Evolutionary conservation across 2,113 vertebrate genomes (phyloP), one percentile per base, ranked within the genome.

Genomic region (Nerophis lumbriciformis): DNA sequence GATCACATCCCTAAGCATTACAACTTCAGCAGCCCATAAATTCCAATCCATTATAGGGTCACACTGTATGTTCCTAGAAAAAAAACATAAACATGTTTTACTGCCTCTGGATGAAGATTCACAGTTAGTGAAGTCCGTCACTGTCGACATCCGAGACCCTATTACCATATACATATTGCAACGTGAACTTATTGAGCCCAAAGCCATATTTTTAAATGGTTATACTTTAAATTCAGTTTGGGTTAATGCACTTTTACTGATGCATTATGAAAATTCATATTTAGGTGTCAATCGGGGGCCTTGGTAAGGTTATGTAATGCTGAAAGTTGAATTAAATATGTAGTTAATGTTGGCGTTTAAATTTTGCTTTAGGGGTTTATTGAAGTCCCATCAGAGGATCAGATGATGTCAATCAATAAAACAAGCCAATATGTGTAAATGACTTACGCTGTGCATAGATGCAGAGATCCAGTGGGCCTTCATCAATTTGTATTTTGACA

Each of bases 21-120:
- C 62, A 50, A 37, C 61, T 56, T 64, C 57, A 12, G 35, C 3
- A 6, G 59, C 67, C 59, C 49, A 53, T 59, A n/a, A 63, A 53
- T 73, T 64, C 49, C 64, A 14, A 66, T 72, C 16, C 67, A 53
- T n/a, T 59, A 59, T 61, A 53, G 66, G 63, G 28, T 28, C 36
- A 68, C 63, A 64, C 19, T 7, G 21, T 44, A 12, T 6, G 21
- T 51, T 68, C 28, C 45, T 63, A 47, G 58, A 54, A 59, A 15
- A 28, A 59, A 39, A 55, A 35, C 11, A 53, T 19, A 6, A 19
- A 36, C 10, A 19, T 19, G 5, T 38, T 57, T 69, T 61, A 61
- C 42, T 55, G 68, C 68, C 21, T 16, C 57, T 15, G 58, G 48
- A 62, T 47, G 16, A 50, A 28, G 50, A 50, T 57, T 70, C 51